Conservation (phyloP, 2,797 vertebrate genomes). For the Australoheros facetus region DNA sequence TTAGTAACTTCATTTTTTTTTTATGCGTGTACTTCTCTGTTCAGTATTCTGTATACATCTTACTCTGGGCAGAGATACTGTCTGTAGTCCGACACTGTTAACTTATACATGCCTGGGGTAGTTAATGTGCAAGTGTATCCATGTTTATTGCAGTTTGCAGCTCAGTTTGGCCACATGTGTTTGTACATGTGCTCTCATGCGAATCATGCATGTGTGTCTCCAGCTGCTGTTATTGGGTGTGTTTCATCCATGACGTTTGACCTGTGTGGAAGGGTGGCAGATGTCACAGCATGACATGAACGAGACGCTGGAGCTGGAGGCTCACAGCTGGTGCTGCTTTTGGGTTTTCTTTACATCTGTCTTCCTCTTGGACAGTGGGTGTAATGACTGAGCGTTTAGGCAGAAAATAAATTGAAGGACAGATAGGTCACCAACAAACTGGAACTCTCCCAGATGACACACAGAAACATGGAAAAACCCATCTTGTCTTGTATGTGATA, state of each 20-base stretch:
- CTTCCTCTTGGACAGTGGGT: slow-evolving; percentile 17
- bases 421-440: background rate
- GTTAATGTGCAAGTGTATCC: slow-evolving; percentile 18
- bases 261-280: slow-evolving; percentile 53
- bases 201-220: slow-evolving; percentile 17
- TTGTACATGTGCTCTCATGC: slow-evolving; percentile 10
- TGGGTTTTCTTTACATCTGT: slow-evolving; percentile 17
- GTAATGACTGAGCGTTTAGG: slow-evolving; percentile 8
- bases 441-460: background rate
- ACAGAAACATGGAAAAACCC: slow-evolving; percentile 13
- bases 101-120: slow-evolving; percentile 1
- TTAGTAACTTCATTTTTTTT: background rate
- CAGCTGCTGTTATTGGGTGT: slow-evolving; percentile 44
- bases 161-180: background rate
- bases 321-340: background rate
- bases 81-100: slow-evolving; percentile 16
- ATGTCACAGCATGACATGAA: slow-evolving; percentile 59
- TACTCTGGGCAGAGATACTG: background rate
- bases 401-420: slow-evolving; percentile 32
- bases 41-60: slow-evolving; percentile 48
- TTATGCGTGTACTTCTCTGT: background rate
- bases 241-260: slow-evolving; percentile 63
- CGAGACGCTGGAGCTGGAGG: slow-evolving; percentile 37
- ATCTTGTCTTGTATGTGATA: slow-evolving; percentile 42
- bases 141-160: slow-evolving; percentile 22